Conservation (phyloP, 2,113 vertebrate genomes). For the Cyprinus carpio region DNA sequence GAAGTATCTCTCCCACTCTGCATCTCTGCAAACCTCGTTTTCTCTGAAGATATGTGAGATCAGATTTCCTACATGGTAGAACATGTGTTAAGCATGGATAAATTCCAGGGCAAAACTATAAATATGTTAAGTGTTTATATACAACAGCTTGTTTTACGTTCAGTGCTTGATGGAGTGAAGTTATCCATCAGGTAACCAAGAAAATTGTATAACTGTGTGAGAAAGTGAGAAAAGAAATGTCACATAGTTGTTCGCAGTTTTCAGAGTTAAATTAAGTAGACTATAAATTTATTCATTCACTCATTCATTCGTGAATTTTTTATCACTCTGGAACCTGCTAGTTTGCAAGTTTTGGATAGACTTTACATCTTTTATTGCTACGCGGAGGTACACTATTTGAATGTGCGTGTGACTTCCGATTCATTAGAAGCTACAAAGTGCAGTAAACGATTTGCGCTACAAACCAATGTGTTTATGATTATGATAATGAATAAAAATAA, state of each 20-base stretch:
- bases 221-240: conserved; percentile 12
- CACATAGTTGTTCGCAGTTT: conserved; percentile 49
- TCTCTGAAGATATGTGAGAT: conserved; percentile 87
- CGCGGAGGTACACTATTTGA: too few species aligned
- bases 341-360: too few species aligned
- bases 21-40: conserved; percentile 75
- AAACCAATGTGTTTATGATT: too few species aligned
- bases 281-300: background rate
- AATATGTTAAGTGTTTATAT: background rate
- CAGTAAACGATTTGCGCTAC: too few species aligned
- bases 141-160: conserved; percentile 78
- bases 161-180: conserved; percentile 83
- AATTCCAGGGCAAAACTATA: background rate
- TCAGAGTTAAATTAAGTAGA: background rate
- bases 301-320: too few species aligned
- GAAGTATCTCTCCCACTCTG: conserved; percentile 78
- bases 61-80: conserved; percentile 79
- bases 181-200: conserved; percentile 92
- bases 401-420: too few species aligned
- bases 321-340: too few species aligned
- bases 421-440: too few species aligned
- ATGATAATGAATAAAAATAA: too few species aligned
- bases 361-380: too few species aligned
- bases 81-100: background rate
- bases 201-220: conserved; percentile 87